Evolutionary conservation across 2,888 invertebrate species (phyloP).

Genomic region (Cryptus viduatorius): DNA sequence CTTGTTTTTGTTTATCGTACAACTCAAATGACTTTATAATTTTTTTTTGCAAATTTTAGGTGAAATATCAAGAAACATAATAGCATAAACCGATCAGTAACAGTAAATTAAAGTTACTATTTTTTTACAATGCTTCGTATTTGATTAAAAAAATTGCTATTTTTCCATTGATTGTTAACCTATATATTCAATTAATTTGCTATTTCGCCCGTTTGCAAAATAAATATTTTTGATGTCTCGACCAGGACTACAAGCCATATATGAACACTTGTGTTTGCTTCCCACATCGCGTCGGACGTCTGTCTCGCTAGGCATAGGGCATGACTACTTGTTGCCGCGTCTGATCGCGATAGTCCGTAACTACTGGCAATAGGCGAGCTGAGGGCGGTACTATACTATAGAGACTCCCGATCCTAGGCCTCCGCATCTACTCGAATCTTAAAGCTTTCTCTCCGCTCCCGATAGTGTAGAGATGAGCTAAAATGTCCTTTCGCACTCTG

Average conservation of each 20-base stretch:
- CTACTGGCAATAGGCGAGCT: constrained; percentile 32
- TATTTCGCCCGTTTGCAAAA: background rate
- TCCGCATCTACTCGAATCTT: constrained; percentile 1
- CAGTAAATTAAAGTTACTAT: too few species aligned
- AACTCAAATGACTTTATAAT: too few species aligned
- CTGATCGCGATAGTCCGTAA: constrained; percentile 49
- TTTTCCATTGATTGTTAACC: background rate
- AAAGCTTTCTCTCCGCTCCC: background rate
- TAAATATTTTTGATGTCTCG: background rate
- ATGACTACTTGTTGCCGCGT: constrained; percentile 65
- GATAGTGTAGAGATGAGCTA: constrained; percentile 2
- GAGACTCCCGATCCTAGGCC: constrained; percentile 2
- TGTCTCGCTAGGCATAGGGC: constrained; percentile 29
- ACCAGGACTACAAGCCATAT: background rate
- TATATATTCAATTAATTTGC: background rate
- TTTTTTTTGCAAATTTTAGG: too few species aligned
- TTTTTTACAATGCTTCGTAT: too few species aligned
- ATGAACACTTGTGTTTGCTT: background rate
- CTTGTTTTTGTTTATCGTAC: too few species aligned
- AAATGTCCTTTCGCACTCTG: constrained; percentile 26
- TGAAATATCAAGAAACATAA: too few species aligned
- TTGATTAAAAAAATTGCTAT: background rate
- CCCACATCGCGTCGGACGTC: constrained; percentile 6
- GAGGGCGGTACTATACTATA: background rate
- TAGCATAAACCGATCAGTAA: too few species aligned